Percentiles rank a stretch among this genome's conserved stretches.
phyloP scores from a whole-genome alignment of 2,888 invertebrate species.

The Ecliptopera silaceata region DNA sequence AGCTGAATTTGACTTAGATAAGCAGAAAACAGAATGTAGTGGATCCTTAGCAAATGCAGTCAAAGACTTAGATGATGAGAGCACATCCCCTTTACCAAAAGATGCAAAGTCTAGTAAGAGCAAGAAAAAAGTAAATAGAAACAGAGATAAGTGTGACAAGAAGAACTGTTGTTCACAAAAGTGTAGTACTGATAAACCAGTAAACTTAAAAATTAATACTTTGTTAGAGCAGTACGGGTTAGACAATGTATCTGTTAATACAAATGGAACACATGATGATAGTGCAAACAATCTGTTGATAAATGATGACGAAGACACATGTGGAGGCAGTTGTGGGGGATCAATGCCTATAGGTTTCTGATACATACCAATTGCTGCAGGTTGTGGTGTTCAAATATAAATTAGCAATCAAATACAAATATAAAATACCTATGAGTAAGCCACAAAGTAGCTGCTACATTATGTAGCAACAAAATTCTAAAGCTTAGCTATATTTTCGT shows the following conservation, averaged over 20 bases:
- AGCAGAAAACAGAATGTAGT: slow-evolving; percentile 44
- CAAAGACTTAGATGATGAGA: slow-evolving; percentile 52
- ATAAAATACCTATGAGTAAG: no score
- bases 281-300: slow-evolving; percentile 43
- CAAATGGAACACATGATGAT: slow-evolving; percentile 21
- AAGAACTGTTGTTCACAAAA: slow-evolving; percentile 49
- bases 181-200: slow-evolving; percentile 41
- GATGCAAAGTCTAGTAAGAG: slow-evolving; percentile 36
- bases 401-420: no score
- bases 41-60: slow-evolving; percentile 43
- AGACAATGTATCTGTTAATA: slow-evolving; percentile 37
- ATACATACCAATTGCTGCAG: no score
- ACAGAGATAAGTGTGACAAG: slow-evolving; percentile 31
- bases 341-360: slow-evolving; percentile 63
- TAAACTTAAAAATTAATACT: slow-evolving; percentile 55
- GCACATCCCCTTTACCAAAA: slow-evolving; percentile 39
- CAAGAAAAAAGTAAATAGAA: slow-evolving; percentile 35
- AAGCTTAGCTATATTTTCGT: no score
- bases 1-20: slow-evolving; percentile 73
- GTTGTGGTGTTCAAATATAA: no score
- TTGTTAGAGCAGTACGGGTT: slow-evolving; percentile 59
- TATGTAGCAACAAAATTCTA: no score
- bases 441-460: no score
- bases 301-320: slow-evolving; percentile 58
- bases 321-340: slow-evolving; percentile 64